These are phyloP conservation scores for Cynaeus angustus DNA, from an alignment of 2,888 invertebrate species.

Conservation along the genomic window DNA sequence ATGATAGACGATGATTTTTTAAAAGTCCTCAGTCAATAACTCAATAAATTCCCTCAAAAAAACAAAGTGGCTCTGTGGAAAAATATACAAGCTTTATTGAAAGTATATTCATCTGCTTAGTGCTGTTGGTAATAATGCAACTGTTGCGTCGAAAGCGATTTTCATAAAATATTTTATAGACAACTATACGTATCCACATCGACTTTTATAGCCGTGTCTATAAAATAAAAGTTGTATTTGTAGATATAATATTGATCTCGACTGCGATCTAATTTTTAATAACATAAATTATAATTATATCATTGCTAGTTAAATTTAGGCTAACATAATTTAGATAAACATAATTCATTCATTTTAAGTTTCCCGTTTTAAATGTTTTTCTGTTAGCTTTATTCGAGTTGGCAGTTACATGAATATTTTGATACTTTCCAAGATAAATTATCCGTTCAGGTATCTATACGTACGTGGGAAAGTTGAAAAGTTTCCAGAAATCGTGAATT, in stretches of 20 bases:
- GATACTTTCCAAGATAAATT: constrained; percentile 13
- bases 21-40: too few relatives aligned
- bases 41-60: too few relatives aligned
- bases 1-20: too few relatives aligned
- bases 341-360: background rate
- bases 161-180: background rate
- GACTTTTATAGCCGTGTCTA: background rate
- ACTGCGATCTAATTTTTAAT: too few relatives aligned
- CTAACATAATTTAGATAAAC: too few relatives aligned
- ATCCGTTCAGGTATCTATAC: background rate
- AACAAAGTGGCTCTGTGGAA: too few relatives aligned
- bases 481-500: constrained; percentile 9
- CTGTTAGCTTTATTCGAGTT: too few relatives aligned
- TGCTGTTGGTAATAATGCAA: background rate
- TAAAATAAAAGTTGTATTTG: background rate
- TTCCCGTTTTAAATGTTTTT: constrained; percentile 2
- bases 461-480: constrained; percentile 27
- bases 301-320: too few relatives aligned
- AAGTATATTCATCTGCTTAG: background rate
- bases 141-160: background rate
- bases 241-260: background rate
- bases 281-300: too few relatives aligned
- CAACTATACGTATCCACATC: background rate
- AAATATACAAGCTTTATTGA: background rate
- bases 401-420: constrained; percentile 11